These are phyloP conservation scores for Agapornis canus DNA, from an alignment of 2,797 vertebrate genomes.

Conservation along the genomic window DNA sequence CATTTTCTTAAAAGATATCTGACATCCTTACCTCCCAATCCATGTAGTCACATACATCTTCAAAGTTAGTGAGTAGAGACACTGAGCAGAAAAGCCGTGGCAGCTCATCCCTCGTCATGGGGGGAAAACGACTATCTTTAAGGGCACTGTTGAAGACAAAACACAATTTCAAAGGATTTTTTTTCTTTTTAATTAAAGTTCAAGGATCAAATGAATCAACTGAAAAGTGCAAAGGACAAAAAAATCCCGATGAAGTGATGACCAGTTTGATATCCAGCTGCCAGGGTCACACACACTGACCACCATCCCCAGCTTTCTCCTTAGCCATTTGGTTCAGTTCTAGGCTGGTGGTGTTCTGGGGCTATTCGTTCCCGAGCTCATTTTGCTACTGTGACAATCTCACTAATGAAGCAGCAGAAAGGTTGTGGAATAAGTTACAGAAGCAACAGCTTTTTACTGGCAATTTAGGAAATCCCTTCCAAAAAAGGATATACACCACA, in stretches of 20 bases:
- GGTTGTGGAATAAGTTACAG: background rate
- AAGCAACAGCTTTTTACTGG: background rate
- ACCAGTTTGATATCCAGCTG: conserved; percentile 15
- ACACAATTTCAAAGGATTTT: conserved; percentile 64
- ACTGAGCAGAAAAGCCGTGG: conserved; percentile 99
- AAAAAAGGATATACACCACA: background rate
- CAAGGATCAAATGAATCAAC: conserved; percentile 16
- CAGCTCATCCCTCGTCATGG: conserved; percentile 99
- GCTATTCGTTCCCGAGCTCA: background rate
- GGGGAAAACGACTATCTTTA: conserved; percentile 99
- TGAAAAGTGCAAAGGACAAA: conserved; percentile 14
- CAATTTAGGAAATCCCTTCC: background rate
- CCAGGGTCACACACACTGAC: background rate
- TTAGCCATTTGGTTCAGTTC: background rate
- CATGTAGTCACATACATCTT: conserved; percentile 99
- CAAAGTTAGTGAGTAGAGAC: conserved; percentile 99
- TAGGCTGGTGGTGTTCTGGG: background rate
- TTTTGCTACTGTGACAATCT: conserved; percentile 10
- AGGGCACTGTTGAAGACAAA: conserved; percentile 91
- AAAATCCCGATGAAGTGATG: background rate
- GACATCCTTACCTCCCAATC: conserved; percentile 95
- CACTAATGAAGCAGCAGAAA: background rate
- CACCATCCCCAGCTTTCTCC: background rate
- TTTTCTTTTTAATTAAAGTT: background rate
- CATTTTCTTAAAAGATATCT: background rate